Base-by-base conservation (phyloP, 2,888 invertebrate species). In the Nudaria mundana region DNA sequence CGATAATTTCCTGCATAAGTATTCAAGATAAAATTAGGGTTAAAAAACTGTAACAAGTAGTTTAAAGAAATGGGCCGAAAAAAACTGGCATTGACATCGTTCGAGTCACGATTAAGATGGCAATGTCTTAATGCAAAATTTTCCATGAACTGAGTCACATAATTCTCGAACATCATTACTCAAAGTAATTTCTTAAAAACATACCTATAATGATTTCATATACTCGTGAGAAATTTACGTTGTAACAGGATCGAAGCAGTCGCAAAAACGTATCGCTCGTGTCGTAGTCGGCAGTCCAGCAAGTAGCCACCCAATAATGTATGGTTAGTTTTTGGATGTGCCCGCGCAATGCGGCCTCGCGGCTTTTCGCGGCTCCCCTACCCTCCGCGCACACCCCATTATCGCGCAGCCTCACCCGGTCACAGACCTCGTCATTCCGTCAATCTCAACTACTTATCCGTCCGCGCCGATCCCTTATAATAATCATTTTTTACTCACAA, bases 241-340 rank as follows among this genome's bases (percentile, higher is more conserved):
- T 70, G 81, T 81, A 84, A 83, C 83, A 82, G 83, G 84, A 85
- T 79, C 76, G 71, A 71, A 65, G 71, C 70, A 62, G 55, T 49
- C 60, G 66, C 63, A 78, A 82, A 82, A 84, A 85, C 77, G 68
- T 56, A 43, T 57, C 70, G 82, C 86, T 83, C 83, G 84, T 86
- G 85, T 84, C 83, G 76, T 75, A 80, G 69, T 62, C 72, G 66
- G 77, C 70, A 69, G 80, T 73, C 76, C 72, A 66, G 78, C 88
- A 81, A 88, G 87, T 82, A 77, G 83, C 78, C 80, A 71, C 87
- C 78, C 80, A 71, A 87, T 89, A 89, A 89, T 89, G 89, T 88
- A 89, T 89, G 89, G 88, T 89, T 89, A 89, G 88, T 88, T 89
- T 89, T 88, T 86, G 89, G 87, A 75, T 74, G 83, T 77, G 76